Evolutionary conservation across 2,113 vertebrate genomes (phyloP), one percentile per base, ranked within the genome.

Genomic region (Epinephelus lanceolatus): DNA sequence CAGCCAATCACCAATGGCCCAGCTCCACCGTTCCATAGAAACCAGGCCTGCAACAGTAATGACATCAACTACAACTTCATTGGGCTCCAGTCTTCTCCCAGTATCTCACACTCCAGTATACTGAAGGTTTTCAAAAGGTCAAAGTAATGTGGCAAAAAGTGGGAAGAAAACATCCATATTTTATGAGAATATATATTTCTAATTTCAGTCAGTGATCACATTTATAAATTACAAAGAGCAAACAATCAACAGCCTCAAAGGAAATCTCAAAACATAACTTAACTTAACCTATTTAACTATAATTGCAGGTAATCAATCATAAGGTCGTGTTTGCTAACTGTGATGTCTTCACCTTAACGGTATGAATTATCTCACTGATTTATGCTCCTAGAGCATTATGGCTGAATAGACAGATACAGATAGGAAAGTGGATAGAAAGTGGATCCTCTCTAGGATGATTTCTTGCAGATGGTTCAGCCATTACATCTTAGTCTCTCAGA

Each of bases 401-500:
- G 83, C 85, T 87, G 83, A 91, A 86, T 60, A 92, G 84, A 90
- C 82, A 86, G 82, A 84, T 89, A 89, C 80, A 85, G 83, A 91
- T 87, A 91, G 77, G 56, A 86, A 78, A 87, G 71, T 82, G 79
- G 77, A 86, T 71, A 84, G 78, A 71, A 71, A 71, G 68, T 23
- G 68, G 68, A 83, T 91, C 86, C 76, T 80, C 70, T 89, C 80
- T 82, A 56, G 68, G 76, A 90, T 90, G 86, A 94, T 93, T 94
- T 93, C 91, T 94, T 91, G 86, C 92, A 93, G 90, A 92, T 91
- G 93, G 87, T 90, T 88, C 63, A 92, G 84, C 87, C 78, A 90
- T 93, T 94, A 92, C 85, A 92, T 92, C 87, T 94, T 83, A 84
- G 86, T 93, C 92, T 90, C 91, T 86, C 83, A 94, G 89, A 93